Base-by-base conservation (phyloP, 1,140 invertebrate genomes). In the Dryas iulia region DNA sequence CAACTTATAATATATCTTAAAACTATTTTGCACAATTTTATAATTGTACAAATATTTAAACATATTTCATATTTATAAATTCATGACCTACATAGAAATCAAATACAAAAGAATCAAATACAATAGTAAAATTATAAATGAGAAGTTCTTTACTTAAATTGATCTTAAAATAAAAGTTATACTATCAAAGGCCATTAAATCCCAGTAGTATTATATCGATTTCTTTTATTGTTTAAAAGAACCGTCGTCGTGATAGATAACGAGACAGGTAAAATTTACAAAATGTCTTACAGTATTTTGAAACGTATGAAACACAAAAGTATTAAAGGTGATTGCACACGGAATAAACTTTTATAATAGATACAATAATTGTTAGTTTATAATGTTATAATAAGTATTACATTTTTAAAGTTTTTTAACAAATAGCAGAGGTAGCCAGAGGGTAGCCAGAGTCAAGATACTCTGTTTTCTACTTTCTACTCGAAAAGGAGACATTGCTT, bases 231-330 rank as follows among this genome's bases (percentile, higher is more conserved):
- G 73, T 77, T 68, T 61, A 66, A 69, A 66, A 67, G 61, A 65
- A 66, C 64, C 66, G 76, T 76, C 77, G 78, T 76, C 18, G 63
- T 35, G 31, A 31, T 83, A 80, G 39, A 69, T 84, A 81, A 84
- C 76, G 71, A 79, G 78, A 83, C 77, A 82, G 74, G 70, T 83
- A 79, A 82, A 61, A 84, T 78, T 79, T 74, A 69, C 65, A 76
- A 77, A 82, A 60, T 77, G 67, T 69, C 63, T 57, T 56, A 18
- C 52, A 73, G 59, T 71, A 68, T 47, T 70, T 59, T 39, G 57
- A 59, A 71, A 54, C 6, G 63, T 8, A 47, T 47, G 18, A 47
- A 47, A 2, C n/a, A 35, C 35, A 18, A 1, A 2, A 47, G 39
- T 47, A 47, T 47, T 47, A 47, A 47, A 47, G 39, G 14, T 1